Evolutionary conservation across 2,113 vertebrate species (phyloP), one percentile per base, ranked within the genome.

Genomic region (Noctilio leporinus): DNA sequence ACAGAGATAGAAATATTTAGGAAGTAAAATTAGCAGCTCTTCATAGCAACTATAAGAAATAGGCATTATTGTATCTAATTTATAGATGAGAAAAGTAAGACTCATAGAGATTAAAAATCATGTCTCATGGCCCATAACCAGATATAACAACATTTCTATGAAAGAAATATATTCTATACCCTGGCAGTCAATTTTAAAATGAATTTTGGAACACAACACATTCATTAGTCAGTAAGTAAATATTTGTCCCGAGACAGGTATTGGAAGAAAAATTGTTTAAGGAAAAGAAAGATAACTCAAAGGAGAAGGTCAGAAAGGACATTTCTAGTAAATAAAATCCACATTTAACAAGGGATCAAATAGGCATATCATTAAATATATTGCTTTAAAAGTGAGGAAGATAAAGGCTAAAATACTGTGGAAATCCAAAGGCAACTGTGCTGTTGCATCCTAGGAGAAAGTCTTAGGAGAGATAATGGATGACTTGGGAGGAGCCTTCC

Each of bases 351-450:
- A 91, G 20, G 22, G 67, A 81, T 85, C 93, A 87, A 95, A 72
- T 1, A 76, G 77, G 53, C 49, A 91, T 49, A 53, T 35, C 81
- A 86, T 76, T 90, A 82, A 77, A 91, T 51, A 89, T 28, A 80
- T 20, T 96, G 67, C 73, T 96, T 89, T 72, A 83, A 91, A 83
- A 91, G 83, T 70, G 38, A 89, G 59, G 69, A 38, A 73, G 40
- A 69, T 69, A 70, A 86, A 83, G 51, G 70, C 26, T 57, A 45
- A 88, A 80, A 75, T 57, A 86, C 49, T 72, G 38, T 73, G 40
- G 57, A 64, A 70, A 88, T 70, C 57, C 76, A 89, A 95, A 72
- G 89, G 43, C 59, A 93, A 86, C 43, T 16, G 6, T 69, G 76
- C 47, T 64, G 38, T 62, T 94, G 81, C 93, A 88, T 88, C 51